Conservation (phyloP, 2,113 vertebrate genomes). For the Herpetotheres cachinnans region DNA sequence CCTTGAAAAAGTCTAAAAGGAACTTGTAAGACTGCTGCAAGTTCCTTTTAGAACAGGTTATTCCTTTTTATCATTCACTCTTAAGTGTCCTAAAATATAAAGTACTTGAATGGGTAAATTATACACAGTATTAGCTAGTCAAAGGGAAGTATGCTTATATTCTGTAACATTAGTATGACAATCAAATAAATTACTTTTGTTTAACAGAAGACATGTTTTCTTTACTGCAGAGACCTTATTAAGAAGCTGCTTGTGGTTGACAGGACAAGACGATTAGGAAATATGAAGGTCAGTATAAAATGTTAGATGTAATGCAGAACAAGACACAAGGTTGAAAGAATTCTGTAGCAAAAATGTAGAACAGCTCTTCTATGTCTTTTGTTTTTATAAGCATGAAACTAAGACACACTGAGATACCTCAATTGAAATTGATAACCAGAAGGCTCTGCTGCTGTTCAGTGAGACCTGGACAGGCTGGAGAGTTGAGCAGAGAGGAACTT, state of each 20-base stretch:
- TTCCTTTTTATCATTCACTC: background rate
- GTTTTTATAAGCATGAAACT: background rate
- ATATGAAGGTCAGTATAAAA: slow-evolving; percentile 89
- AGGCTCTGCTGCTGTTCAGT: too few species aligned
- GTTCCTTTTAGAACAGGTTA: background rate
- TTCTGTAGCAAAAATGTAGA: background rate
- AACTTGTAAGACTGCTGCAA: background rate
- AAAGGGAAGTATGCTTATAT: background rate
- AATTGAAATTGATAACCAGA: too few species aligned
- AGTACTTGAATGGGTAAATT: background rate
- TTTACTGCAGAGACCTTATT: slow-evolving; percentile 86
- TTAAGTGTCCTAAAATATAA: background rate
- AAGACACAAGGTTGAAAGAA: background rate
- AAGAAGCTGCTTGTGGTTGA: slow-evolving; percentile 94
- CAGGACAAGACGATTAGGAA: slow-evolving; percentile 88
- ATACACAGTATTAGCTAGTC: background rate
- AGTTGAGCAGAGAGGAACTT: too few species aligned
- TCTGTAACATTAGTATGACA: background rate
- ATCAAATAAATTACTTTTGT: background rate
- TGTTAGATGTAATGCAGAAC: background rate
- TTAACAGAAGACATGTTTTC: background rate
- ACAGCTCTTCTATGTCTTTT: background rate
- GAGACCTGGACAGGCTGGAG: too few species aligned
- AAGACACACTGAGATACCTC: background rate
- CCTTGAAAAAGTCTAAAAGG: background rate